Evolutionary conservation across 2,113 vertebrate genomes (phyloP), one percentile per base, ranked within the genome.

Genomic region (Aegithalos caudatus): DNA sequence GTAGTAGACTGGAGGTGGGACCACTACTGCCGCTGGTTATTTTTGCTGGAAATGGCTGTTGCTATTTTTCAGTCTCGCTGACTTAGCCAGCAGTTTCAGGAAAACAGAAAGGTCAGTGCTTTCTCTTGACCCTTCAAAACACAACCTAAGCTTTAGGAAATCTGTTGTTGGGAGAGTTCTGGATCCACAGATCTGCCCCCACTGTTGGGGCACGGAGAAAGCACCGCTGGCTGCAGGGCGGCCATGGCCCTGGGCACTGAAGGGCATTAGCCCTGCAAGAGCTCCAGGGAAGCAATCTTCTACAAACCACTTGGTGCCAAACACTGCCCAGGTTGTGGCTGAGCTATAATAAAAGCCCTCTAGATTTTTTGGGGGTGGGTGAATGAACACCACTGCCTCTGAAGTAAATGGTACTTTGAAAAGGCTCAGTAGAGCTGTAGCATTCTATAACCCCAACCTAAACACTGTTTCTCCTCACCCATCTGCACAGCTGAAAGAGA

Each of bases 161-260:
- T 13, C 15, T 21, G 4, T 5, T 64, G 33, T 44, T 1, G 0
- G 0, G 35, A 67, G 50, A 65, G 57, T 27, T 85, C 35, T 66
- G 13, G 2, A 54, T 69, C 13, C 61, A 69, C 4, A 6, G 37
- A 22, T 23, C 33, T 72, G 31, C 16, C n/a, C 44, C 54, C 2
- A 0, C 11, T 2, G 0, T 5, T 38, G 54, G 8, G 33, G 14
- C 22, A 8, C n/a, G 7, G 50, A 80, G 71, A 47, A 53, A 66
- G 17, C 0, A 0, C 45, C 0, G 0, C 27, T 13, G 66, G 40
- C 24, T 73, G 20, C 16, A 22, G 12, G 22, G 29, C 37, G 23
- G 38, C 35, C 0, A 0, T 56, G 37, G 12, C 35, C 29, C 24
- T 6, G 64, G 61, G 38, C 40, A 25, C n/a, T 20, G 88, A 47